Conservation (phyloP, 2,797 vertebrate genomes). For the Muscicapa comitata region DNA sequence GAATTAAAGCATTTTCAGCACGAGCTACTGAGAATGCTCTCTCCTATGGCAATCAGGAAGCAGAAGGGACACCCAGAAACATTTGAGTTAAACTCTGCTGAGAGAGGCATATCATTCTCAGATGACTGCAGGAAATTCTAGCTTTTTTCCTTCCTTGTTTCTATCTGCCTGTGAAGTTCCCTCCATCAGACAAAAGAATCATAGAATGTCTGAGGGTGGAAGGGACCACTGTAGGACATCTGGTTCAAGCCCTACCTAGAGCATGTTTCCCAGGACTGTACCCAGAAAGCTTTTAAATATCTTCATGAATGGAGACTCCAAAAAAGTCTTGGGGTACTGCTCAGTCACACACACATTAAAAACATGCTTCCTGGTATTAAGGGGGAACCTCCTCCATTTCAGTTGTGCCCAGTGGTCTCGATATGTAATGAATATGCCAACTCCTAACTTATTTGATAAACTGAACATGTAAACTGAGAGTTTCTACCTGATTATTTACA, state of each 20-base stretch:
- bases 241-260: neutral
- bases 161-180: neutral
- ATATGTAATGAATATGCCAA: neutral
- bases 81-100: neutral
- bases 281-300: neutral
- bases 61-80: neutral
- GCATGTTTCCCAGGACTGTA: neutral
- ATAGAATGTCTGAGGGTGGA: neutral
- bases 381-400: neutral
- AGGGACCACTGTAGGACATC: neutral
- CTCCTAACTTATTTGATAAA: neutral
- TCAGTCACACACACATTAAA: neutral
- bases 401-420: neutral
- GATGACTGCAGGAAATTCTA: neutral
- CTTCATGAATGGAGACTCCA: neutral
- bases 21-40: neutral
- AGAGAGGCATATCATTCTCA: neutral
- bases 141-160: neutral
- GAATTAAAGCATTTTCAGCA: neutral
- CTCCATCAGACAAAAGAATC: neutral
- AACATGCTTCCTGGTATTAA: neutral
- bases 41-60: neutral
- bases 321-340: neutral
- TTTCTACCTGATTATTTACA: neutral
- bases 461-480: neutral